Evolutionary conservation across 2,888 invertebrate genomes (phyloP).

Genomic region (Drosophila leonis): DNA sequence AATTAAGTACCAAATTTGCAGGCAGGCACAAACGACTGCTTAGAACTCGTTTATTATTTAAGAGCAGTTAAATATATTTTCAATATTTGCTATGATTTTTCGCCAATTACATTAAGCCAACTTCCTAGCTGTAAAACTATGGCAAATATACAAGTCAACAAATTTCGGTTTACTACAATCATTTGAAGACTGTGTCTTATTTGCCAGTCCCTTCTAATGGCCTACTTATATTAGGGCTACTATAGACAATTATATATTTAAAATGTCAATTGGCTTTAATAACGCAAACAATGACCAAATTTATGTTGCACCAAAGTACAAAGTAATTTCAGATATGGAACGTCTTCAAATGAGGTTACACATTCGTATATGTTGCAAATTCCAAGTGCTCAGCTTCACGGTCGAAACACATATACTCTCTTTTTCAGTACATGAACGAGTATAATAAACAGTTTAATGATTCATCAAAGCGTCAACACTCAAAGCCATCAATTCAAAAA

Average conservation of each 20-base stretch:
- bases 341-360: neutral
- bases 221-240: no score
- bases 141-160: no score
- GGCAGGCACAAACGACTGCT: neutral
- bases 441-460: constrained; percentile 21
- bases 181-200: no score
- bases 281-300: no score
- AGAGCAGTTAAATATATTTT: neutral
- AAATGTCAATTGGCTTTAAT: no score
- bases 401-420: neutral
- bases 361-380: neutral
- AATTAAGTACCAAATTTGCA: neutral
- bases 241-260: no score
- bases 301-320: neutral
- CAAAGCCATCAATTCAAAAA: constrained; percentile 14
- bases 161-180: no score
- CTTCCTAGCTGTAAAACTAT: no score
- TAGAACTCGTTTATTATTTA: neutral
- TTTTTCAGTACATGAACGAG: constrained; percentile 2
- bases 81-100: no score
- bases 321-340: neutral
- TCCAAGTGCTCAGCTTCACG: neutral
- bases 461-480: constrained; percentile 31
- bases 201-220: no score
- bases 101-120: no score